Conservation (phyloP, 23 tunicate genomes). For the Diplosoma virens region DNA sequence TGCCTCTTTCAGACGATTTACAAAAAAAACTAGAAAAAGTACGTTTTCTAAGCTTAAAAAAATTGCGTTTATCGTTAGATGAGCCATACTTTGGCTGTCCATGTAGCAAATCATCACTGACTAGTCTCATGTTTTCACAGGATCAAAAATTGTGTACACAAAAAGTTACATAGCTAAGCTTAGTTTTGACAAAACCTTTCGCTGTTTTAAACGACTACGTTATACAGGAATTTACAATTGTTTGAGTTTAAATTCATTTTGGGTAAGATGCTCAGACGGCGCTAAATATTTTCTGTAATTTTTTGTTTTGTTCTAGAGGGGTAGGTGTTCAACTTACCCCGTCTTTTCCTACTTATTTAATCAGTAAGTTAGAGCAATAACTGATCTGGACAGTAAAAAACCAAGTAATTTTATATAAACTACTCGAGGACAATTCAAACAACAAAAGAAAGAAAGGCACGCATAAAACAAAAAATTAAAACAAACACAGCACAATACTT, state of each 20-base stretch:
- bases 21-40: neutral
- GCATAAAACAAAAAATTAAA: no score
- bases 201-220: neutral
- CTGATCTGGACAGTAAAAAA: no score
- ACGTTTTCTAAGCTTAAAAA: no score
- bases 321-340: neutral
- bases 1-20: neutral
- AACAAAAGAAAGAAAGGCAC: no score
- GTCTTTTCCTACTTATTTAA: no score
- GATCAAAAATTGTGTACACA: neutral
- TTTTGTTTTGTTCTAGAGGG: neutral
- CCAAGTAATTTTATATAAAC: no score
- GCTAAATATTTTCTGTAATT: neutral
- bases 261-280: neutral
- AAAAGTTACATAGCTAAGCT: neutral
- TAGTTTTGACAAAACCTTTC: neutral
- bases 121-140: neutral
- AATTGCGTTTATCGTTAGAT: neutral
- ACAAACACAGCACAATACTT: no score
- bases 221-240: neutral
- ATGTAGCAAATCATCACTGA: neutral
- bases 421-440: no score
- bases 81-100: neutral
- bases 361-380: no score
- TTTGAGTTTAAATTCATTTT: neutral